Conservation (phyloP, 2,888 invertebrate species). For the Nomada lathburiana region DNA sequence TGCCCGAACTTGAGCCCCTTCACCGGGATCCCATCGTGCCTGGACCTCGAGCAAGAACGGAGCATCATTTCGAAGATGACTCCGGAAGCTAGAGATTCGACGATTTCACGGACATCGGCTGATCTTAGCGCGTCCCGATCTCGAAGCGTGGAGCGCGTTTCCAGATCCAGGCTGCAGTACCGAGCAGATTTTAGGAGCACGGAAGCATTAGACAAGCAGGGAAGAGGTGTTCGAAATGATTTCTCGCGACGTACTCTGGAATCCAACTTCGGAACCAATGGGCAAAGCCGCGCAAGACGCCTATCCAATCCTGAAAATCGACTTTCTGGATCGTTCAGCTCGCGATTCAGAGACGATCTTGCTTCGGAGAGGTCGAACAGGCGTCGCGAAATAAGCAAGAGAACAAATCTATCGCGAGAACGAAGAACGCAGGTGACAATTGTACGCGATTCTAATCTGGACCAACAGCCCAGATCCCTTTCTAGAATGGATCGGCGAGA, state of each 20-base stretch:
- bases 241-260: constrained; percentile 6
- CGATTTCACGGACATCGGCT: not conserved
- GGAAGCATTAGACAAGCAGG: not conserved
- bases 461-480: constrained; percentile 27
- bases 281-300: constrained; percentile 22
- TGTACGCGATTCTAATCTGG: constrained; percentile 27
- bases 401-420: constrained; percentile 16
- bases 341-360: not conserved
- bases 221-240: not conserved
- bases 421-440: constrained; percentile 11
- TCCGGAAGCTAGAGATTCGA: not conserved
- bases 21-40: constrained; percentile 35
- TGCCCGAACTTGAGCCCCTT: constrained; percentile 76
- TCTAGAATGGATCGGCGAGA: constrained; percentile 17
- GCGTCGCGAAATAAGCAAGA: constrained; percentile 12
- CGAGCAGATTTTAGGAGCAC: constrained; percentile 3
- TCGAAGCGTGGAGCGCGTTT: constrained; percentile 40
- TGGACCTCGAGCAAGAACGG: constrained; percentile 21
- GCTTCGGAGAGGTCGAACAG: not conserved
- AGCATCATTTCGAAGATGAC: constrained; percentile 1
- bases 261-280: constrained; percentile 14
- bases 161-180: constrained; percentile 8
- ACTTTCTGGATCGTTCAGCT: constrained; percentile 30
- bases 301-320: constrained; percentile 34
- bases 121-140: constrained; percentile 40